Percentiles rank a stretch among this genome's conserved stretches.
Conservation (phyloP, 2,888 invertebrate species). For the Gastracanthus pulcherrimus region DNA sequence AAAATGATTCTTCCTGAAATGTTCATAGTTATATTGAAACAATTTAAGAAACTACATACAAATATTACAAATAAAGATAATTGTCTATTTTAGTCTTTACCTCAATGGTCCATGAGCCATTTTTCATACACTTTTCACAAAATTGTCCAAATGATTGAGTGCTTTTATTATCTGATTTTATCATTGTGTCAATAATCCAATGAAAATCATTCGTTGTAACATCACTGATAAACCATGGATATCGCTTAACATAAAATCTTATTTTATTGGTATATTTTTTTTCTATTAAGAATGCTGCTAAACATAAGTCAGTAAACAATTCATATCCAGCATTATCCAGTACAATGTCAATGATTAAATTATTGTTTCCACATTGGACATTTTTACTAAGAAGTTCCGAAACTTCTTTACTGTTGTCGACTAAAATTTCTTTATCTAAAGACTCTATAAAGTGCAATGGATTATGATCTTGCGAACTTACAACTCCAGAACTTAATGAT, state of each 20-base stretch:
- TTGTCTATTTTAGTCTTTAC: constrained; percentile 59
- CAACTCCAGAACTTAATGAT: constrained; percentile 88
- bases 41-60: background rate
- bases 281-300: constrained; percentile 88
- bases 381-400: constrained; percentile 78
- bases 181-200: constrained; percentile 82
- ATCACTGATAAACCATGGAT: constrained; percentile 98
- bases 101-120: constrained; percentile 77
- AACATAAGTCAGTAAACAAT: constrained; percentile 91
- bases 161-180: constrained; percentile 61
- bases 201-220: constrained; percentile 87
- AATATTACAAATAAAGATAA: constrained; percentile 27
- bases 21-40: background rate
- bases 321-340: constrained; percentile 98
- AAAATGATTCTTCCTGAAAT: constrained; percentile 84
- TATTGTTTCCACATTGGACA: constrained; percentile 71
- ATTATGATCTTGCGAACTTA: constrained; percentile 79
- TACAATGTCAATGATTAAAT: constrained; percentile 82
- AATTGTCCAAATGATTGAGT: constrained; percentile 79
- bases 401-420: constrained; percentile 81
- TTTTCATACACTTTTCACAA: constrained; percentile 81
- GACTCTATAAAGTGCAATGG: constrained; percentile 80
- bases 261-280: constrained; percentile 83
- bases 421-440: constrained; percentile 81
- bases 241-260: constrained; percentile 90